Conservation (phyloP, 64 coral and sea anemone species). For the Stylophora pistillata region DNA sequence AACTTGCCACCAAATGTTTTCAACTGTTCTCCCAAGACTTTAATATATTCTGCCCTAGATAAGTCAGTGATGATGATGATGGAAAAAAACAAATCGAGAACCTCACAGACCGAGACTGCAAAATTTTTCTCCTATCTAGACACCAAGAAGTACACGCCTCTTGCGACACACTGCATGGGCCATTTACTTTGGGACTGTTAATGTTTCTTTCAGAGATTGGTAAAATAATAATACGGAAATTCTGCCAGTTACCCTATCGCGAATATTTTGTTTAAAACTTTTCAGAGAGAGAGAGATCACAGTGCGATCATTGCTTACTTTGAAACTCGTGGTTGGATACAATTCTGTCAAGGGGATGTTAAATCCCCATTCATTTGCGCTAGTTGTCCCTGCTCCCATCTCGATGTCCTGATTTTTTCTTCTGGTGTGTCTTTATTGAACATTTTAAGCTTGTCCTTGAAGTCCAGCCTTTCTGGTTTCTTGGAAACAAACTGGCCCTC, state of each 20-base stretch:
- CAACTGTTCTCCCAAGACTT: not conserved
- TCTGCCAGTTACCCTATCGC: too few species aligned
- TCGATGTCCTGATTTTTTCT: conserved; percentile 54
- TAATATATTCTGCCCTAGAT: not conserved
- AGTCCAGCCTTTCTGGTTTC: conserved; percentile 81
- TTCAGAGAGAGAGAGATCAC: not conserved
- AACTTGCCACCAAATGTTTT: not conserved
- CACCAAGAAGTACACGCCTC: too few species aligned
- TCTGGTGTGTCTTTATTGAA: conserved; percentile 84
- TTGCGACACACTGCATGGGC: too few species aligned
- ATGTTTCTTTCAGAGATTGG: too few species aligned
- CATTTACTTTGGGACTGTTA: too few species aligned
- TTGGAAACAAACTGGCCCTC: conserved; percentile 68
- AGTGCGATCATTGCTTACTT: not conserved
- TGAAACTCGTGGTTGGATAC: not conserved
- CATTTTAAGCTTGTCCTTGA: conserved; percentile 88
- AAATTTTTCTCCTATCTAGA: too few species aligned
- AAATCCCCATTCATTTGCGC: conserved; percentile 62
- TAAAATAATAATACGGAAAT: too few species aligned
- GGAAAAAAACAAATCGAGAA: not conserved
- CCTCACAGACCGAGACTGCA: not conserved
- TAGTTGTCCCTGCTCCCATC: conserved; percentile 74
- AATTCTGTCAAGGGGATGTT: conserved; percentile 13
- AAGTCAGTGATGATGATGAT: not conserved
- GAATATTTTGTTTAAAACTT: too few species aligned